Conservation (phyloP, 2,797 vertebrate species). For the Glossophaga mutica region DNA sequence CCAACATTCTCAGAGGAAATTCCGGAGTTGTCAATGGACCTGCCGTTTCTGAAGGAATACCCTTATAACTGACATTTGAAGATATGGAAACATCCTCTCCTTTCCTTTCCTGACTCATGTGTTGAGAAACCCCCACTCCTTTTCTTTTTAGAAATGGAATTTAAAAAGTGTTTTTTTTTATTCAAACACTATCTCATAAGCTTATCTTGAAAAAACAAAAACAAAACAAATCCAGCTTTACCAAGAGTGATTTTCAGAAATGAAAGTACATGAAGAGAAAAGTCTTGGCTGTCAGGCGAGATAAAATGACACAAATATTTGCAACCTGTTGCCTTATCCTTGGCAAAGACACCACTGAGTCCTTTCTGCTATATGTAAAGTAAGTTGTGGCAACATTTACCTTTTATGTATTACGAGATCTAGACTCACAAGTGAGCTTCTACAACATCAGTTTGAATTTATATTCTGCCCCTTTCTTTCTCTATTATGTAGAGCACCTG, state of each 20-base stretch:
- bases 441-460: conserved; percentile 65
- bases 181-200: neutral
- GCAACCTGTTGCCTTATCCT: neutral
- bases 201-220: neutral
- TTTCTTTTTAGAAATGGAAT: neutral
- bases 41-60: neutral
- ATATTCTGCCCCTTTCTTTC: conserved; percentile 43
- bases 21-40: neutral
- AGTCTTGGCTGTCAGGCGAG: neutral
- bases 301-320: neutral
- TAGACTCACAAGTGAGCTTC: conserved; percentile 42
- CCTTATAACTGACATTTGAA: neutral
- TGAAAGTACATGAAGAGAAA: conserved; percentile 1
- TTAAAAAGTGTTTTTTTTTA: conserved; percentile 8
- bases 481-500: conserved; percentile 78
- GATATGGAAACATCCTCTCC: conserved; percentile 2
- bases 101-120: neutral
- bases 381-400: conserved; percentile 4
- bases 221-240: neutral
- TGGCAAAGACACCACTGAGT: neutral
- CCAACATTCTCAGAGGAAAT: conserved; percentile 61
- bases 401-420: conserved; percentile 30
- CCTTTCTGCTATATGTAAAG: neutral
- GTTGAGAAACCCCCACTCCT: neutral
- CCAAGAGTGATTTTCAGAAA: neutral